phyloP scores from a whole-genome alignment of 2,888 invertebrate genomes.

The Ophioninae sp. region DNA sequence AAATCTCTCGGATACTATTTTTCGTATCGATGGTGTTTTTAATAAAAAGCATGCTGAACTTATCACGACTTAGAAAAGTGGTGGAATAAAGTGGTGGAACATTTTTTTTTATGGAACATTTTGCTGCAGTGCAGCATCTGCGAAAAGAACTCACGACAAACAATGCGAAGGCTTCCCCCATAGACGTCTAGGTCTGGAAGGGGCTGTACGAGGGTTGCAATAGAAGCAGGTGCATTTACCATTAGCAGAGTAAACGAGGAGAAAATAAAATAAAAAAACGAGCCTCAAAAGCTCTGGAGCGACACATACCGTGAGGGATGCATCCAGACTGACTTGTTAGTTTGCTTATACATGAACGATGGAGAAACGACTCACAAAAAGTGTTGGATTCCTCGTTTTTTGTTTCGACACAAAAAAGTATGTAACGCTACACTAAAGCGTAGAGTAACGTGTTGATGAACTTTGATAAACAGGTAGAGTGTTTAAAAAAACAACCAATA shows the following conservation, averaged over 20 bases:
- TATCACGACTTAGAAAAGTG: not conserved
- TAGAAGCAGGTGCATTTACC: conserved; percentile 14
- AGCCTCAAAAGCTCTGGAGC: not conserved
- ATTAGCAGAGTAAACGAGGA: conserved; percentile 28
- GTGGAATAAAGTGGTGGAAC: not conserved
- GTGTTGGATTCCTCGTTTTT: not conserved
- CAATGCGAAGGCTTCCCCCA: not conserved
- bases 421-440: not conserved
- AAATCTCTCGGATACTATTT: too few relatives aligned
- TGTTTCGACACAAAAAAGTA: not conserved
- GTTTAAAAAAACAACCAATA: too few relatives aligned
- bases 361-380: not conserved
- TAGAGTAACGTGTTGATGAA: not conserved
- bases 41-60: not conserved
- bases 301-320: not conserved
- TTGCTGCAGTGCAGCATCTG: not conserved
- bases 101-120: not conserved
- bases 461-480: not conserved
- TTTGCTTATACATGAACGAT: not conserved
- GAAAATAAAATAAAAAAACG: conserved; percentile 9
- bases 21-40: too few relatives aligned
- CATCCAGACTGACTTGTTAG: conserved; percentile 15
- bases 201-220: conserved; percentile 6
- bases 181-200: not conserved
- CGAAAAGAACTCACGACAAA: not conserved